These are phyloP conservation scores for Rhinogobius similis DNA, from an alignment of 2,113 vertebrate species.

Conservation along the genomic window DNA sequence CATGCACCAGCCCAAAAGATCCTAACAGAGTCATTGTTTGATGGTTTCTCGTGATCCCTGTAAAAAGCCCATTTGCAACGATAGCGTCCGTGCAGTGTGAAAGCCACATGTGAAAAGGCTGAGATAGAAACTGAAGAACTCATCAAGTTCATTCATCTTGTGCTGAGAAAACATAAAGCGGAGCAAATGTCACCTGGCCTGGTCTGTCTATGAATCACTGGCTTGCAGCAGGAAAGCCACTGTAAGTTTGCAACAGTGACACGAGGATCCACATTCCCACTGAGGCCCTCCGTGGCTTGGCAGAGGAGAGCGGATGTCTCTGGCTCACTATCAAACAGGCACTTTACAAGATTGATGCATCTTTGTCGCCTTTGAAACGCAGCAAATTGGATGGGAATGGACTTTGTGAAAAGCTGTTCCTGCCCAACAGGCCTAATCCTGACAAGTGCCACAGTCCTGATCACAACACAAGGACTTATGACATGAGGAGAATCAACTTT, in stretches of 20 bases:
- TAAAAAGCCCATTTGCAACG: slow-evolving; percentile 53
- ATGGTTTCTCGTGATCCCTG: slow-evolving; percentile 66
- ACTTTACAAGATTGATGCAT: slow-evolving; percentile 61
- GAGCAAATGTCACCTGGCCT: slow-evolving; percentile 61
- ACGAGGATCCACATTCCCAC: slow-evolving; percentile 14
- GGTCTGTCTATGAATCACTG: slow-evolving; percentile 63
- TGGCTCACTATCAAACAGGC: slow-evolving; percentile 62
- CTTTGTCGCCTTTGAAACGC: slow-evolving; percentile 38
- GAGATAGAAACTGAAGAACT: slow-evolving; percentile 72
- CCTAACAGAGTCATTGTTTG: slow-evolving; percentile 69
- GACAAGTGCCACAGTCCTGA: not conserved
- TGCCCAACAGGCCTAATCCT: slow-evolving; percentile 53
- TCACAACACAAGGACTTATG: slow-evolving; percentile 9
- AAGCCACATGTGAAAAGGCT: slow-evolving; percentile 59
- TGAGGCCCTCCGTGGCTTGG: slow-evolving; percentile 15
- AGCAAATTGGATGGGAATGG: slow-evolving; percentile 31
- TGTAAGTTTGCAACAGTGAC: slow-evolving; percentile 28
- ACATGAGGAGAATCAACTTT: not conserved
- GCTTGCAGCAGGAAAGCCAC: slow-evolving; percentile 41
- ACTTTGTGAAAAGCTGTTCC: slow-evolving; percentile 55
- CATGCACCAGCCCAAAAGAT: slow-evolving; percentile 49
- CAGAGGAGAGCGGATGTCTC: slow-evolving; percentile 26
- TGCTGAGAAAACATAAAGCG: slow-evolving; percentile 42
- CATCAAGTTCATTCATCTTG: slow-evolving; percentile 76
- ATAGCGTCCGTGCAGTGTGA: slow-evolving; percentile 48